phyloP scores from a whole-genome alignment of 2,797 vertebrate species.

The Acanthiza pusilla region DNA sequence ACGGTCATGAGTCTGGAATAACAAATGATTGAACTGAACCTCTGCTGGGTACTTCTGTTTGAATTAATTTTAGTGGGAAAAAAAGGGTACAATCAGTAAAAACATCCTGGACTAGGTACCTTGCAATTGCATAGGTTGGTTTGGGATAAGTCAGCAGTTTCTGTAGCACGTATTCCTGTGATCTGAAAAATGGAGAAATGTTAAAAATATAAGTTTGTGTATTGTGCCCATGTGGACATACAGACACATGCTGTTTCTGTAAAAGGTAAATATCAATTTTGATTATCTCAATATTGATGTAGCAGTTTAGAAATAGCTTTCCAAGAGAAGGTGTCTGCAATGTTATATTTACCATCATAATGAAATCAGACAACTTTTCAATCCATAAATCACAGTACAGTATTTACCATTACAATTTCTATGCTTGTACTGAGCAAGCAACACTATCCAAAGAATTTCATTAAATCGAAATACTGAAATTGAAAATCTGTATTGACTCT shows the following conservation, averaged over 20 bases:
- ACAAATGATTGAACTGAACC: background rate
- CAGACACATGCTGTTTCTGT: background rate
- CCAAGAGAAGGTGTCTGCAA: background rate
- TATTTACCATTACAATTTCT: background rate
- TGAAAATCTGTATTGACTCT: conserved; percentile 12
- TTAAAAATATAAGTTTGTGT: background rate
- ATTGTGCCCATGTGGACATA: background rate
- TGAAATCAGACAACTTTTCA: conserved; percentile 44
- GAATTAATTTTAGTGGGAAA: background rate
- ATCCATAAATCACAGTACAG: conserved; percentile 11
- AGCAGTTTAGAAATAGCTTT: conserved; percentile 31
- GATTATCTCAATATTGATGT: conserved; percentile 25
- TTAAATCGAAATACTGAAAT: conserved; percentile 24
- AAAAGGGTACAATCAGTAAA: background rate
- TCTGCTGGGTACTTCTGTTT: background rate
- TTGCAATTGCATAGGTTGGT: background rate
- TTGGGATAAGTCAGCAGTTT: background rate
- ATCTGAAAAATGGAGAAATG: background rate
- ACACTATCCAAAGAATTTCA: background rate
- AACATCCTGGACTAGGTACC: background rate
- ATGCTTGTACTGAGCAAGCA: background rate
- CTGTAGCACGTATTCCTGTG: background rate
- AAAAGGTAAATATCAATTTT: conserved; percentile 34
- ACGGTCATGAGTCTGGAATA: background rate
- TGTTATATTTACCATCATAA: background rate